Evolutionary conservation across 2,797 vertebrate species (phyloP), one percentile per base, ranked within the genome.

Genomic region (Myiotriccus ornatus): DNA sequence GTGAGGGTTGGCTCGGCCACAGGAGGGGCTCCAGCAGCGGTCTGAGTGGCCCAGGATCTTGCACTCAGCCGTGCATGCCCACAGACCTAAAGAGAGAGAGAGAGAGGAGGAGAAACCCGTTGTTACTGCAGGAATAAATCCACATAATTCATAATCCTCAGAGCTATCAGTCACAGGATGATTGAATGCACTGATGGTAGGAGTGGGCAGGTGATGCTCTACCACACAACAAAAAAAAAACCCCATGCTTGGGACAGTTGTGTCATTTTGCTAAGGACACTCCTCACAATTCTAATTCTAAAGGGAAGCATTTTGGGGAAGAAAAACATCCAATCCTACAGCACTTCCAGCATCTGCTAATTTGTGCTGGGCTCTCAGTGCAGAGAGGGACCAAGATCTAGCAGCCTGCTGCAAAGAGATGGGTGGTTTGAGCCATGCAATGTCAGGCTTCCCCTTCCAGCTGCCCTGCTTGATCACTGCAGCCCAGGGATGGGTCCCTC

Each of bases 51-150:
- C 99, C 89, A 99, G 96, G 95, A 99, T 98, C 97, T 99, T 99
- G 97, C 99, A 99, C 94, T 99, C 99, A 0, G 98, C 99, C 0
- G 99, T 99, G 89, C 99, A 99, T 2, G 99, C 99, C 99, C 99
- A 99, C 70, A 99, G 97, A 97, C 98, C 99, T 99, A 49, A 65
- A 57, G n/a, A 82, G 74, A 57, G 17, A 68, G 23, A 93, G 64
- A 77, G 1, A 59, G 23, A 84, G 63, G n/a, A 70, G 18, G 28
- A 60, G 65, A 91, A 75, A 75, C 11, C n/a, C 43, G 24, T 81
- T 1, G 0, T 93, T 87, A 86, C 44, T 47, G 73, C 34, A 76
- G 65, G 46, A 75, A 55, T 79, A 80, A 87, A 90, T 47, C 52
- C 82, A 52, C 70, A 39, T 30, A 5, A 6, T 34, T 68, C 16